phyloP scores from a whole-genome alignment of 2,797 vertebrate species.

The Hybognathus amarus region DNA sequence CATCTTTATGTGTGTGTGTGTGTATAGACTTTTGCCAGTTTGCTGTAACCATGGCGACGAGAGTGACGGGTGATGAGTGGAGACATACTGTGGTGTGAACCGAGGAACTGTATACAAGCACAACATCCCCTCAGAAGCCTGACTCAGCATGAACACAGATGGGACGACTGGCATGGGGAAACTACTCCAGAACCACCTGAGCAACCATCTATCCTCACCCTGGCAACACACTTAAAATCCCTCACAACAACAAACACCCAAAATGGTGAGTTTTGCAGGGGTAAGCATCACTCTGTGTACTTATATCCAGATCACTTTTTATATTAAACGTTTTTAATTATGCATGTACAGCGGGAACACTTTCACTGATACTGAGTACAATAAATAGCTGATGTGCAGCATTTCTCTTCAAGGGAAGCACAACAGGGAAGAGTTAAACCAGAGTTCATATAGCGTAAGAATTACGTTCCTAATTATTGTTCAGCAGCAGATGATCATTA shows the following conservation, averaged over 20 bases:
- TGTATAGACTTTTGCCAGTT: background rate
- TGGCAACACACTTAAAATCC: background rate
- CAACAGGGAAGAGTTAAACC: background rate
- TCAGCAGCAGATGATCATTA: background rate
- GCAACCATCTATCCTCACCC: background rate
- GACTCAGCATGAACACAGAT: conserved; percentile 28
- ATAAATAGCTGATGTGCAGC: conserved; percentile 28
- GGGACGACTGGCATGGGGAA: background rate
- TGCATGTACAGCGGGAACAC: background rate
- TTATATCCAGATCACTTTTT: background rate
- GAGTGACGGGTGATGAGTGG: conserved; percentile 39
- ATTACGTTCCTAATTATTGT: background rate
- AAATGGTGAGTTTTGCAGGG: background rate
- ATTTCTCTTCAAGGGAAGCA: background rate
- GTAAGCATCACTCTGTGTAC: background rate
- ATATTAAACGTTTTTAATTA: conserved; percentile 19
- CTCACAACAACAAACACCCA: background rate
- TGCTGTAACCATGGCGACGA: conserved; percentile 49
- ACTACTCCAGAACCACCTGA: conserved; percentile 15
- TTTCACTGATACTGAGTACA: background rate
- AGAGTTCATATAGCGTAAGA: background rate
- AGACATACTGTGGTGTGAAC: conserved; percentile 9
- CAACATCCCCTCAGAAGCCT: background rate
- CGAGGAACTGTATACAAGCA: conserved; percentile 1
- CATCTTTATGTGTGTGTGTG: conserved; percentile 6